Evolutionary conservation across 2,113 vertebrate species (phyloP), one percentile per base, ranked within the genome.

Genomic region (Meriones unguiculatus): DNA sequence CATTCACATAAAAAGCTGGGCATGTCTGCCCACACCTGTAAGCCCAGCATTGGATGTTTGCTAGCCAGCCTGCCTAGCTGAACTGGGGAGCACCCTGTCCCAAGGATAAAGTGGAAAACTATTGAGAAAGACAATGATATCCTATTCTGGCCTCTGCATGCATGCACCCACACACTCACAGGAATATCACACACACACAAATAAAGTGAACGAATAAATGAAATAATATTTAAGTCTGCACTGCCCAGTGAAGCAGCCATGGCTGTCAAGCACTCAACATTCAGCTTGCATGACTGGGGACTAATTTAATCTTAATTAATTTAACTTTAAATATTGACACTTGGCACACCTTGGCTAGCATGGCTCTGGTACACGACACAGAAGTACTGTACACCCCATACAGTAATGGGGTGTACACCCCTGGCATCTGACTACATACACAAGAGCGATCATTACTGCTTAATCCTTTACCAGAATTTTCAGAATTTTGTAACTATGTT

Each of bases 401-500:
- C 46, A 54, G 12, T 50, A 82, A 75, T 46, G 46, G 46, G 46
- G 46, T 46, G 46, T 5, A 46, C 46, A 46, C 46, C 46, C 46
- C 18, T 15, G 18, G 35, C 32, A 64, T 52, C 89, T 67, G 35
- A 67, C 46, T 78, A 57, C 89, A 87, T 80, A 80, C 7, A 87
- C 25, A 70, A 17, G 46, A 57, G 52, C 67, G 38, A 81, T 93
- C 69, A 70, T 67, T 91, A 69, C 69, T 78, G 69, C 65, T 97
- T 52, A 72, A 24, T 70, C 73, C 87, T 91, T 82, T 76, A 20
- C 73, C 77, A 38, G 32, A 82, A 78, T 91, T 93, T 92, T 72
- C 89, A 97, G 89, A 89, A 94, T 92, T 64, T 41, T 93, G 7
- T 75, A 90, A 81, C 25, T 91, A 64, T 41, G 62, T 67, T 89